Conservation (phyloP, 2,797 vertebrate species). For the Micropoecilia bifurca region DNA sequence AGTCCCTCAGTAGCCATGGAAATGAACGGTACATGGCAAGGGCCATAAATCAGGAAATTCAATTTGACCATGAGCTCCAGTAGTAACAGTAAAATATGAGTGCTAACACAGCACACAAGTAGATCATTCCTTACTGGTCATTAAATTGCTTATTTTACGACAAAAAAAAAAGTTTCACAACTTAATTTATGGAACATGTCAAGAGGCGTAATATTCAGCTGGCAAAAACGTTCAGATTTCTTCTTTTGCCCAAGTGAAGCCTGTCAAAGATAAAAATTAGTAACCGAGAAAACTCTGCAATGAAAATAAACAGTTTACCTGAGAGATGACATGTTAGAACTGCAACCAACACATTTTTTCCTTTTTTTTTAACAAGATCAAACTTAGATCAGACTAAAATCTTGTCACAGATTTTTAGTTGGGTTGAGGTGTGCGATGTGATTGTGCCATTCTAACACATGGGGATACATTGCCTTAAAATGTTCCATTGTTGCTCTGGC, state of each 20-base stretch:
- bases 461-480: background rate
- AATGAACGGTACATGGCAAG: conserved; percentile 71
- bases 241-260: background rate
- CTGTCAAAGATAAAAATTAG: background rate
- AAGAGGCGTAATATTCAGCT: background rate
- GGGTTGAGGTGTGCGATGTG: background rate
- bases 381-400: background rate
- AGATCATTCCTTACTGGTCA: conserved; percentile 60
- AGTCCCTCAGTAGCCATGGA: conserved; percentile 72
- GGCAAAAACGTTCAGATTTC: conserved; percentile 3
- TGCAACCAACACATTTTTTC: background rate
- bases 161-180: conserved; percentile 36
- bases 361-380: background rate
- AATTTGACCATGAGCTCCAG: conserved; percentile 80
- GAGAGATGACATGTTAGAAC: background rate
- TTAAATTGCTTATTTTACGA: conserved; percentile 53
- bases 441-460: background rate
- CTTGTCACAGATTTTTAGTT: background rate
- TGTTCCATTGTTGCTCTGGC: background rate
- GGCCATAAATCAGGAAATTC: conserved; percentile 82
- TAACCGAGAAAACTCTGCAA: background rate
- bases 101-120: conserved; percentile 67
- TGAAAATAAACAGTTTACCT: conserved; percentile 1
- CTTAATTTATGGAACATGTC: conserved; percentile 8
- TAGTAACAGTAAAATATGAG: conserved; percentile 77